Conservation (phyloP, 2,888 invertebrate genomes). For the Pomacea canaliculata region DNA sequence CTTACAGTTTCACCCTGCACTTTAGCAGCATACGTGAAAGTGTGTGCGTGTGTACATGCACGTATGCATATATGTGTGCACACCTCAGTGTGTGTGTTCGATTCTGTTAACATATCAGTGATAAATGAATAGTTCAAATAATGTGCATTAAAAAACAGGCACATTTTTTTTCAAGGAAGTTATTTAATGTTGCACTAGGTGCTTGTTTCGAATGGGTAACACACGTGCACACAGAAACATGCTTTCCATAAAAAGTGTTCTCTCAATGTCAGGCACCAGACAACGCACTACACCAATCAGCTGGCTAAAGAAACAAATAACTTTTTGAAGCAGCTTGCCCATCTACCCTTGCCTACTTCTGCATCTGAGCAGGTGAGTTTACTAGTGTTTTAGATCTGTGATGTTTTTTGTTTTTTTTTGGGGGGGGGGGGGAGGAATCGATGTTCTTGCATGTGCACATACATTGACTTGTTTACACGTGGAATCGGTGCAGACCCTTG, state of each 20-base stretch:
- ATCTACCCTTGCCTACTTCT: slow-evolving; percentile 55
- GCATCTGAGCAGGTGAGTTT: slow-evolving; percentile 59
- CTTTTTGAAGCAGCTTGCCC: slow-evolving; percentile 82
- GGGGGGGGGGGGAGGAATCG: background rate
- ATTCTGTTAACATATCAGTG: too few relatives aligned
- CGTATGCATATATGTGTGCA: too few relatives aligned
- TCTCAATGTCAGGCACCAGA: slow-evolving; percentile 81
- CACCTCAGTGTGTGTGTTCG: too few relatives aligned
- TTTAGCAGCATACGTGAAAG: background rate
- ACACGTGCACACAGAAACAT: background rate
- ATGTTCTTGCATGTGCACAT: background rate
- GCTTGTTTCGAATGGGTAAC: too few relatives aligned
- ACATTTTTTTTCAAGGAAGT: too few relatives aligned
- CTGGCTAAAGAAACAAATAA: slow-evolving; percentile 92
- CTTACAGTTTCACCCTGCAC: background rate
- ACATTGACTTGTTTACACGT: too few relatives aligned
- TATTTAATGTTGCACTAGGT: too few relatives aligned
- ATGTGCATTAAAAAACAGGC: too few relatives aligned
- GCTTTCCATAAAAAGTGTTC: background rate
- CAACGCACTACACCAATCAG: slow-evolving; percentile 95
- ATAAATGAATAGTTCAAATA: too few relatives aligned
- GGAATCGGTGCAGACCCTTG: too few relatives aligned
- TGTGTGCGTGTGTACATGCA: background rate
- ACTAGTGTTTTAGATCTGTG: background rate
- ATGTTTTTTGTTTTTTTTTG: background rate